phyloP scores from a whole-genome alignment of 2,888 invertebrate species.

The Cheilosia grossa region DNA sequence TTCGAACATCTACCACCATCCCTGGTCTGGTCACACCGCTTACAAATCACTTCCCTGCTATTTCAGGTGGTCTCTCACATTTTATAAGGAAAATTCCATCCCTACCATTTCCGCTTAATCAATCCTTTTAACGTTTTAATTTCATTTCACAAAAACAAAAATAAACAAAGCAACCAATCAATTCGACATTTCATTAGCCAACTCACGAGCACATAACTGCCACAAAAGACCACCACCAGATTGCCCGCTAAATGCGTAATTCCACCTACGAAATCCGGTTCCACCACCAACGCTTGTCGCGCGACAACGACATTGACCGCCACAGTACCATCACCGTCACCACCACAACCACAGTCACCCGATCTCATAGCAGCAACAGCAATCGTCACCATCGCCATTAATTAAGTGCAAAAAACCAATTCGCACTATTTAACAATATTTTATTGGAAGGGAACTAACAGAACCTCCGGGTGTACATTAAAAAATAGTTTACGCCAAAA shows the following conservation, averaged over 20 bases:
- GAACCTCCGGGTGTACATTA: slow-evolving; percentile 54
- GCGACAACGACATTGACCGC: slow-evolving; percentile 40
- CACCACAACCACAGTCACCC: not conserved
- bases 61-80: too few species aligned
- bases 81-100: too few species aligned
- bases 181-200: slow-evolving; percentile 63
- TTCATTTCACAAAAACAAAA: slow-evolving; percentile 40
- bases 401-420: slow-evolving; percentile 74
- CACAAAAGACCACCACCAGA: slow-evolving; percentile 35
- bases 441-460: slow-evolving; percentile 66
- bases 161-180: slow-evolving; percentile 27
- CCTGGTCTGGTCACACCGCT: too few species aligned
- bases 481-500: slow-evolving; percentile 58
- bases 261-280: slow-evolving; percentile 72
- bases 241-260: slow-evolving; percentile 53
- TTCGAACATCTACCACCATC: too few species aligned
- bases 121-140: slow-evolving; percentile 53
- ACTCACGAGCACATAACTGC: slow-evolving; percentile 21
- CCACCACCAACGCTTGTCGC: slow-evolving; percentile 20
- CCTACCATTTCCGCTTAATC: slow-evolving; percentile 19
- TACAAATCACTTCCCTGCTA: too few species aligned
- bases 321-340: not conserved
- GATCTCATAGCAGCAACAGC: not conserved
- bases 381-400: slow-evolving; percentile 67
- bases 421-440: slow-evolving; percentile 74